These are phyloP conservation scores for Labeo rohita DNA, from an alignment of 2,113 vertebrate species.

Conservation along the genomic window DNA sequence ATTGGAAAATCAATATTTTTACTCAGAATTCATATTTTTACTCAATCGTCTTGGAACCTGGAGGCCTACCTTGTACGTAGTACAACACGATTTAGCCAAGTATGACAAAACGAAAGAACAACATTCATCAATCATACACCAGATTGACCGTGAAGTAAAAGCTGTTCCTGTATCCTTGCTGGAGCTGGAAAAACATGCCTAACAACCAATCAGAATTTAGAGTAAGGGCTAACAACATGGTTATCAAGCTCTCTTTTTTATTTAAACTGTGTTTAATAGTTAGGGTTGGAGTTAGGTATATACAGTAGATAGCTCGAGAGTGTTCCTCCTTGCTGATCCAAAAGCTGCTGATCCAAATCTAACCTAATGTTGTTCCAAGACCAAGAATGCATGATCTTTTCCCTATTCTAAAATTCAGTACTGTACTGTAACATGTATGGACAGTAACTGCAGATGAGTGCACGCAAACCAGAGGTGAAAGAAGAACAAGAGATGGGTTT, in stretches of 20 bases:
- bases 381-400: background rate
- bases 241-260: background rate
- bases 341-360: background rate
- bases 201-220: background rate
- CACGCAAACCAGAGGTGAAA: background rate
- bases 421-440: background rate
- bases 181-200: background rate
- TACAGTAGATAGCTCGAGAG: too few species aligned
- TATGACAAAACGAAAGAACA: background rate
- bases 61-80: background rate
- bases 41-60: background rate
- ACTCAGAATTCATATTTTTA: background rate
- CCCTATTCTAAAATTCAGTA: background rate
- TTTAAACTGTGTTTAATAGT: background rate
- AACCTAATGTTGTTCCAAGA: background rate
- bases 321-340: background rate
- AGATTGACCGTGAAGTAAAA: background rate
- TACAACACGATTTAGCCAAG: background rate
- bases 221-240: background rate
- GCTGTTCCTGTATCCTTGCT: background rate
- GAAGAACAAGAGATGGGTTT: conserved; percentile 27
- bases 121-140: conserved; percentile 2
- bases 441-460: background rate
- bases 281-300: background rate
- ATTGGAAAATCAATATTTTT: background rate